Evolutionary conservation across 1,140 invertebrate genomes (phyloP).

Genomic region (Polyergus mexicanus): DNA sequence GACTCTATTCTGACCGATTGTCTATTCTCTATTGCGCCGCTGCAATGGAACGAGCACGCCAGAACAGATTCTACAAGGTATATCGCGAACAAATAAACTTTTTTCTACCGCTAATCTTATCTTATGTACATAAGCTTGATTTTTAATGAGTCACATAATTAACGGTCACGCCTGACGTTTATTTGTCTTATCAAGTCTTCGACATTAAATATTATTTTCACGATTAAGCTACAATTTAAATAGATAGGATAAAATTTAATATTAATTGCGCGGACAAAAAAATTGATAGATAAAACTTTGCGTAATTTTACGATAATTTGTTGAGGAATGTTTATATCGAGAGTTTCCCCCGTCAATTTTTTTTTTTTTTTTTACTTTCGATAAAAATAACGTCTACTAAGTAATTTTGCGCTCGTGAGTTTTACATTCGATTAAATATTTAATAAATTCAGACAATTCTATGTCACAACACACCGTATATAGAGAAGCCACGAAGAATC

Average conservation of each 20-base stretch:
- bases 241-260: neutral
- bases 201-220: neutral
- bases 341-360: neutral
- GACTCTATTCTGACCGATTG: conserved; percentile 53
- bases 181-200: neutral
- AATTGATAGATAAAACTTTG: neutral
- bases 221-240: neutral
- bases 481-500: neutral
- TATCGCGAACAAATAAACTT: conserved; percentile 29
- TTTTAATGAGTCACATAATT: conserved; percentile 1
- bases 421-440: neutral
- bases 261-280: no score
- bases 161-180: neutral
- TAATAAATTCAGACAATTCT: neutral
- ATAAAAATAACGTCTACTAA: no score
- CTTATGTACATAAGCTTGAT: neutral
- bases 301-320: neutral
- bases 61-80: neutral
- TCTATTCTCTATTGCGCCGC: conserved; percentile 38
- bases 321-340: neutral
- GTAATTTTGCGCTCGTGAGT: neutral
- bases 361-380: no score
- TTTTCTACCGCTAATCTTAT: neutral
- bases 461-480: neutral
- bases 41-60: conserved; percentile 1